These are phyloP conservation scores for Ammospiza caudacuta DNA, from an alignment of 2,113 vertebrate species.

Conservation along the genomic window DNA sequence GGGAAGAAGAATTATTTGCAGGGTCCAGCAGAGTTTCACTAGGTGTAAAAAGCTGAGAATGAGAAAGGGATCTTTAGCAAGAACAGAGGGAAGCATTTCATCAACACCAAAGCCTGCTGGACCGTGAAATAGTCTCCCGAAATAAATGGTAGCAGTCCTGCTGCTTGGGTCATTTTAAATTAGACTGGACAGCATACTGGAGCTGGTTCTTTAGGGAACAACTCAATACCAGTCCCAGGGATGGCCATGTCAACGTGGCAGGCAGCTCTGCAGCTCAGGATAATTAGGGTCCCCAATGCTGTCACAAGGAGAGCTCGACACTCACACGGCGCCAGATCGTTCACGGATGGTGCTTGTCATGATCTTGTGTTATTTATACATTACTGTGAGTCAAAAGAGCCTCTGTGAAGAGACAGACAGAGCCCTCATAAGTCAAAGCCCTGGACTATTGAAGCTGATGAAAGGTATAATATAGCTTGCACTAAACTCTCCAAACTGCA, in stretches of 20 bases:
- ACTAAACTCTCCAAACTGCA: conserved; percentile 13
- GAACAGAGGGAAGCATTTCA: conserved; percentile 51
- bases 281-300: background rate
- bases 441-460: background rate
- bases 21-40: conserved; percentile 10
- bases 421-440: conserved; percentile 8
- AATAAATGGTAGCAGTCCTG: conserved; percentile 43
- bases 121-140: conserved; percentile 39
- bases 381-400: background rate
- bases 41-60: conserved; percentile 7
- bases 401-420: background rate
- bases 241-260: background rate
- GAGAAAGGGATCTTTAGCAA: conserved; percentile 46
- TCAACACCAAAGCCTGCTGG: conserved; percentile 28
- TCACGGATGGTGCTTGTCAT: background rate
- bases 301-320: background rate
- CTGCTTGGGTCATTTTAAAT: conserved; percentile 26
- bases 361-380: background rate
- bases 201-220: background rate
- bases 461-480: background rate
- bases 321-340: background rate
- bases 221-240: background rate
- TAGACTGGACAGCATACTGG: background rate
- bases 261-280: background rate
- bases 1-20: conserved; percentile 44